Evolutionary conservation across 2,888 invertebrate species (phyloP), one percentile per base, ranked within the genome.

Genomic region (Tetranychus truncatus): DNA sequence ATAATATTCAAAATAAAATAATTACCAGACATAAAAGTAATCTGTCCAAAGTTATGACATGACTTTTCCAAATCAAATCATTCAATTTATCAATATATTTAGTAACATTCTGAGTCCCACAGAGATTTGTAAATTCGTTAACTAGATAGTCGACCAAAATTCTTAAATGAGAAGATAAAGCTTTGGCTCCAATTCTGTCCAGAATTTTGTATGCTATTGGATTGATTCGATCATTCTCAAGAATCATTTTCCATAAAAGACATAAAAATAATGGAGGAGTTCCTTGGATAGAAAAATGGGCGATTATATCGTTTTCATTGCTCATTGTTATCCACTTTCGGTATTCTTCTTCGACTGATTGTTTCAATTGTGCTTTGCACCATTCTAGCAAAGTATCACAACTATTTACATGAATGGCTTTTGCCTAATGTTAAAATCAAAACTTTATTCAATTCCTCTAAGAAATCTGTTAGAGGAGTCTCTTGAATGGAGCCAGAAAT

Each of bases 51-150:
- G 95, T 92, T 74, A 96, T 91, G 79, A 96, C 91, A 83, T 95
- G 94, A 83, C 92, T 95, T 81, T 95, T 94, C 95, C 96, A 96
- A 78, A 96, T 93, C 88, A 96, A 91, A 81, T 93, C 92, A 82
- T 92, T 95, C 79, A 96, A 90, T 0, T 94, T 92, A 81, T 95
- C 95, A 3, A 95, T 92, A 81, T 92, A 92, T 84, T 94, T 94
- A 83, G 91, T 91, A 73, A 95, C 92, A 81, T 92, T 91, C 77
- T 90, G 89, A 2, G 9, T 9, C 15, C 91, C 91, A 45, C 91
- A 92, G 20, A 81, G 89, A 80, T 90, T 92, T 0, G 91, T 90
- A 81, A 95, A 93, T 83, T 96, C 95, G 81, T 89, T 91, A 9
- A 94, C 92, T 6, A 96, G 85, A 82, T 92, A 95, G 83, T 96